These are phyloP conservation scores for Rattus rattus DNA, from an alignment of 2,113 vertebrate genomes.

Conservation along the genomic window DNA sequence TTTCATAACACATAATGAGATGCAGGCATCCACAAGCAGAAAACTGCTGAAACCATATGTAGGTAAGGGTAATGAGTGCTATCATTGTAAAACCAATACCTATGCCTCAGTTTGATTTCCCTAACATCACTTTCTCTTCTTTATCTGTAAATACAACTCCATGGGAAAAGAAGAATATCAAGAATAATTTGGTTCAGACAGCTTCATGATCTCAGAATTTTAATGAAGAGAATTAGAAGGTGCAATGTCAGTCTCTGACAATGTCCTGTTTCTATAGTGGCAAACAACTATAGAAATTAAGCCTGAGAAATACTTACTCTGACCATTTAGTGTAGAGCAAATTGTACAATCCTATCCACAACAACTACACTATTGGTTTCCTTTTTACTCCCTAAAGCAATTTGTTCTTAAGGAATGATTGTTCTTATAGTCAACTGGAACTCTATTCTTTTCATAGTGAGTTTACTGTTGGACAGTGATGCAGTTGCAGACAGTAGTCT, in stretches of 20 bases:
- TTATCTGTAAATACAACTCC: not conserved
- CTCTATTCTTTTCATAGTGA: not conserved
- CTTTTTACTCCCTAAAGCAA: too few relatives aligned
- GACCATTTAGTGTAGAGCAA: not conserved
- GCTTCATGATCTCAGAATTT: not conserved
- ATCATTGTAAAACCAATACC: not conserved
- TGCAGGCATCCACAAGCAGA: not conserved
- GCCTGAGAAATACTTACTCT: not conserved
- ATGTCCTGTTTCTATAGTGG: not conserved
- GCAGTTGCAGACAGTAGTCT: not conserved
- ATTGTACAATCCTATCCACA: too few relatives aligned
- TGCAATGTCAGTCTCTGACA: not conserved
- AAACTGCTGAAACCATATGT: not conserved
- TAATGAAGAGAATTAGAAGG: not conserved
- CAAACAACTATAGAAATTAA: not conserved
- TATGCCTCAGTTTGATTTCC: not conserved
- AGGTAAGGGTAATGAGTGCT: not conserved
- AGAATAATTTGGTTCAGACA: not conserved
- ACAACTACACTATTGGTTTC: too few relatives aligned
- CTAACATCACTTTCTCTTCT: not conserved
- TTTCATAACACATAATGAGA: not conserved
- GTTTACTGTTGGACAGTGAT: not conserved
- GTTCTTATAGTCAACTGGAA: not conserved
- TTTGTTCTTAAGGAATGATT: not conserved
- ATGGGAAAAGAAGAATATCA: not conserved